Conservation (phyloP, 1,140 invertebrate species). For the Drosophila sulfurigaster region DNA sequence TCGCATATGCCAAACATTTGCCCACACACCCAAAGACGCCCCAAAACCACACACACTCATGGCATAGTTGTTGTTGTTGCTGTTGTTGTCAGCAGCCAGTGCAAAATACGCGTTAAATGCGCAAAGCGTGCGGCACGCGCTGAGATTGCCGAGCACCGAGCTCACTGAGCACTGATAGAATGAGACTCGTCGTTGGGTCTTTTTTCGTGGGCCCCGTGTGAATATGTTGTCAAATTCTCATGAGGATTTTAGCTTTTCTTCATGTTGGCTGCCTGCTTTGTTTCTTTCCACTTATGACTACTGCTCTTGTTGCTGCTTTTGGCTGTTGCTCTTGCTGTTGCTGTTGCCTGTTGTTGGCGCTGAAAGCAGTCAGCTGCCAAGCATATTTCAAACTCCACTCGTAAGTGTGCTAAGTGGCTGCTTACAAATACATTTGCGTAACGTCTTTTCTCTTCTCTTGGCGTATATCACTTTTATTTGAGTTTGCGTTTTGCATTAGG, state of each 20-base stretch:
- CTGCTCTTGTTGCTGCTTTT: constrained; percentile 10
- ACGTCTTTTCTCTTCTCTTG: constrained; percentile 38
- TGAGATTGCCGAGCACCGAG: constrained; percentile 61
- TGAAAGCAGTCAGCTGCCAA: constrained; percentile 70
- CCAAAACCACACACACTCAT: constrained; percentile 7
- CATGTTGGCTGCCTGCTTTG: constrained; percentile 36
- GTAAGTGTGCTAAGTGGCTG: constrained; percentile 80
- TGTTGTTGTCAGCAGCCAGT: constrained; percentile 48
- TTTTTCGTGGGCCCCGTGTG: constrained; percentile 44
- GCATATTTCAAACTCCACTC: constrained; percentile 78
- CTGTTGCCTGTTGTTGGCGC: constrained; percentile 22
- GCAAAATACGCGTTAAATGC: constrained; percentile 81
- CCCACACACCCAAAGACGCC: constrained; percentile 18
- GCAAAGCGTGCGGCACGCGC: constrained; percentile 80
- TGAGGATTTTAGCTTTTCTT: constrained; percentile 71
- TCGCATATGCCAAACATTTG: constrained; percentile 33
- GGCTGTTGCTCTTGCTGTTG: constrained; percentile 7
- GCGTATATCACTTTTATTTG: constrained; percentile 79
- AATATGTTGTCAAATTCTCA: constrained; percentile 83
- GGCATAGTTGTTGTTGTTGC: neutral
- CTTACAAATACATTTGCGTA: constrained; percentile 80
- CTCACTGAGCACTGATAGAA: neutral
- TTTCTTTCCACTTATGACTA: constrained; percentile 28
- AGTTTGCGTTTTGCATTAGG: constrained; percentile 80
- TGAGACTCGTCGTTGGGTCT: neutral